Evolutionary conservation across 2,113 vertebrate genomes (phyloP).

Genomic region (Dipodomys ordii): DNA sequence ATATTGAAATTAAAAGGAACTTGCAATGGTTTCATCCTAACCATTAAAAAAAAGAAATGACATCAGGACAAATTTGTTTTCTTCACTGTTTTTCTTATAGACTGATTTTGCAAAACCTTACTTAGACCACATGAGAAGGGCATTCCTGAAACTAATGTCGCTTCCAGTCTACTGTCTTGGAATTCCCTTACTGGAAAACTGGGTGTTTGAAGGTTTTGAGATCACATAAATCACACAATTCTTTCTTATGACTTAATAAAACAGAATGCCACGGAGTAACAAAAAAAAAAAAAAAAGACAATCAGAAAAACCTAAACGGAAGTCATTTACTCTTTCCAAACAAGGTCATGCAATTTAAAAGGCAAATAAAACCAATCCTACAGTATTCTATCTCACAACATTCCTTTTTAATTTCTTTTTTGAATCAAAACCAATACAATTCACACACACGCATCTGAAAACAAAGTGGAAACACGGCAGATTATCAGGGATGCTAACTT

Average conservation of each 20-base stretch:
- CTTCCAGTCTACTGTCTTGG: not conserved
- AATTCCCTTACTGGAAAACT: not conserved
- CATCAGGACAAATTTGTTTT: not conserved
- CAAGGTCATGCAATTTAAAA: not conserved
- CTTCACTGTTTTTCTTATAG: not conserved
- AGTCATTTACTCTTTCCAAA: not conserved
- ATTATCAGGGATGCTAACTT: not conserved
- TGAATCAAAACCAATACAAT: not conserved
- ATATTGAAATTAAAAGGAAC: not conserved
- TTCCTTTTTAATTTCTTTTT: not conserved
- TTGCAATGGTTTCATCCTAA: conserved; percentile 43
- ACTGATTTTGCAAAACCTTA: not conserved
- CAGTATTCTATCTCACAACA: not conserved
- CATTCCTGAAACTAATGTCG: not conserved
- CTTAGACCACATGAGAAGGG: not conserved
- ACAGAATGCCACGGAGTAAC: not conserved
- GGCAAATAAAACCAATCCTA: not conserved
- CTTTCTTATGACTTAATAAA: not conserved
- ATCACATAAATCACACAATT: not conserved
- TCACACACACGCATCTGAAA: not conserved
- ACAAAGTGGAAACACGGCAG: not conserved
- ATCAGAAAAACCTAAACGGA: not conserved
- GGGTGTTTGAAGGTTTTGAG: not conserved
- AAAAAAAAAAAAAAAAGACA: not conserved
- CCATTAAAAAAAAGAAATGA: conserved; percentile 25